These are phyloP conservation scores for Mythimna ferrago DNA, from an alignment of 2,888 invertebrate species.

Conservation along the genomic window DNA sequence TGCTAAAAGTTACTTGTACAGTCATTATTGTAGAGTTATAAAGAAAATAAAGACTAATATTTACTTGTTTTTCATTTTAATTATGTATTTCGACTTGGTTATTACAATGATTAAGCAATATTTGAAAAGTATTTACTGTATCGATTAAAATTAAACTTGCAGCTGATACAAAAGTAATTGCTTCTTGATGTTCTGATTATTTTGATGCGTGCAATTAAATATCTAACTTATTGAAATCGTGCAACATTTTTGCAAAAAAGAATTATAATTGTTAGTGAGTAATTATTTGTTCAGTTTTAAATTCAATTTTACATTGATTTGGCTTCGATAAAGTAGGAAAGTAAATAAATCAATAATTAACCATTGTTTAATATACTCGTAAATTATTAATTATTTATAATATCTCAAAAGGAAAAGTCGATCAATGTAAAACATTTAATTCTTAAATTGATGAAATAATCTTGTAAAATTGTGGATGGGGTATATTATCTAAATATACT, in stretches of 20 bases:
- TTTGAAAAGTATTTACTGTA: no score
- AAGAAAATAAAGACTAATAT: not conserved
- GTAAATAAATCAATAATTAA: not conserved
- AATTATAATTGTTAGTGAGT: not conserved
- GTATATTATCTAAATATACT: not conserved
- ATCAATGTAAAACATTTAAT: constrained; percentile 11
- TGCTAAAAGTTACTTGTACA: not conserved
- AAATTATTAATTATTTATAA: constrained; percentile 10
- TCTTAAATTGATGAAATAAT: constrained; percentile 5
- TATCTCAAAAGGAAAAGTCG: constrained; percentile 32
- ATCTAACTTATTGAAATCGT: not conserved
- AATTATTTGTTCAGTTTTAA: not conserved
- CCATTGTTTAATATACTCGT: not conserved
- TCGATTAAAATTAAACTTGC: not conserved
- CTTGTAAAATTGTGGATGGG: not conserved
- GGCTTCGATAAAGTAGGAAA: constrained; percentile 3
- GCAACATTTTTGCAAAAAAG: not conserved
- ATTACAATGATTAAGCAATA: not conserved
- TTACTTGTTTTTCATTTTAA: not conserved
- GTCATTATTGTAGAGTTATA: not conserved
- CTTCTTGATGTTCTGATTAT: not conserved
- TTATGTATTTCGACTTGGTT: not conserved
- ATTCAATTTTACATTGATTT: not conserved
- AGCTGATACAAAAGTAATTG: not conserved
- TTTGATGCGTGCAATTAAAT: not conserved